Evolutionary conservation across 2,113 vertebrate species (phyloP), one percentile per base, ranked within the genome.

Genomic region (Apaloderma vittatum): DNA sequence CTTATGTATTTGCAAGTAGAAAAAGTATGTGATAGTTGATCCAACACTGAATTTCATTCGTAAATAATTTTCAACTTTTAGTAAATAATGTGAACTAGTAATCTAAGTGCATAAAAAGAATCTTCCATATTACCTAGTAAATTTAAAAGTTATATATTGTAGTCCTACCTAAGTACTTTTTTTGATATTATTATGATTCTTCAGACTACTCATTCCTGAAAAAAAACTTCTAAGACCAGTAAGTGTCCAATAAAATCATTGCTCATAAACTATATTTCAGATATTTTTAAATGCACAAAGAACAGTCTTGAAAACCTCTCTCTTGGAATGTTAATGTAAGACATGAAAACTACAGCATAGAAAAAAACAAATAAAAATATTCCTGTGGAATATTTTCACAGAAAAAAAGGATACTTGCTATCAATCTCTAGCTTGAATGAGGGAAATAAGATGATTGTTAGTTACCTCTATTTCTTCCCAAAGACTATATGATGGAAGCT

Each of bases 291-390:
- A 19, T 24, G n/a, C 46, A 68, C 27, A 46, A 67, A 52, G 21
- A 67, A 21, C 5, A 54, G 37, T 22, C 16, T 43, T 1, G 1
- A 48, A 54, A 76, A 57, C 3, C 15, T 72, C 9, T 77, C 9
- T 66, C 21, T 45, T 51, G 51, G 58, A 84, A 75, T 75, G 49
- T 70, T 77, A 30, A 49, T 43, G 30, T 57, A 57, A 37, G 22
- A 36, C 5, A 32, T 51, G 24, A 62, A 63, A 83, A 59, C 45
- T 58, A 8, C 0, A 0, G 9, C n/a, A n/a, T n/a, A n/a, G 3
- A 52, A 63, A 32, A 75, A 81, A 88, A 21, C 6, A 49, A 40
- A 6, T 1, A 21, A 49, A 55, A 73, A 21, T 55, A 62, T 55
- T 76, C 75, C 5, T 49, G 20, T 54, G 11, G n/a, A 81, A 52